Evolutionary conservation across 2,888 invertebrate species (phyloP), one percentile per base, ranked within the genome.

Genomic region (Lepidochitona cinerea): DNA sequence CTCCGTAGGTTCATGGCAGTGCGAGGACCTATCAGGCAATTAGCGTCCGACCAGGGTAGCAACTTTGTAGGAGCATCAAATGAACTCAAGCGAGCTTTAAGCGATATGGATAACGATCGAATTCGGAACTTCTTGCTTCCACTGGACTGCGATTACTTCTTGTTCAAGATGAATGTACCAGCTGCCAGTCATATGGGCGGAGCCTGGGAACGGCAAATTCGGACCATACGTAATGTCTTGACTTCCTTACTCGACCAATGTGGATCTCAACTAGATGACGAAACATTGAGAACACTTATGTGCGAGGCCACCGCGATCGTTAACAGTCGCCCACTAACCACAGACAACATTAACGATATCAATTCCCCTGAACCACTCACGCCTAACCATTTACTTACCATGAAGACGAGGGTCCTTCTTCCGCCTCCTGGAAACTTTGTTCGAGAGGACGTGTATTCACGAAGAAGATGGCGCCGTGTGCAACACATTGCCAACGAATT

Each of bases 61-160:
- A 83, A 84, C 69, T 84, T 84, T 33, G 68, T 80, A 12, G 83
- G 82, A 29, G 82, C 83, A 2, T 73, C 76, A n/a, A 76, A 78
- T 41, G 81, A 83, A 73, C 70, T 84, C 29, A 52, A 74, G 2
- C 26, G 37, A 69, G 41, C 4, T 32, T 23, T 54, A 7, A n/a
- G 7, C 36, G 52, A 33, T 4, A 23, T 54, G n/a, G 64, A 70
- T 37, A 29, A 36, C 36, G 32, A 37, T 32, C 36, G 26, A 18
- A n/a, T 73, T 7, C 9, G 36, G 26, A 2, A 18, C 4, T 52
- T 70, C 26, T 65, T 64, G 12, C 14, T n/a, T 23, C 23, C 23
- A n/a, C 29, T 41, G 12, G 32, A 37, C 32, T 68, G 49, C 35
- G 37, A 68, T n/a, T 68, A 23, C 59, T 54, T 54, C 23, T 9